Conservation (phyloP, 2,113 vertebrate species). For the Callospermophilus lateralis region DNA sequence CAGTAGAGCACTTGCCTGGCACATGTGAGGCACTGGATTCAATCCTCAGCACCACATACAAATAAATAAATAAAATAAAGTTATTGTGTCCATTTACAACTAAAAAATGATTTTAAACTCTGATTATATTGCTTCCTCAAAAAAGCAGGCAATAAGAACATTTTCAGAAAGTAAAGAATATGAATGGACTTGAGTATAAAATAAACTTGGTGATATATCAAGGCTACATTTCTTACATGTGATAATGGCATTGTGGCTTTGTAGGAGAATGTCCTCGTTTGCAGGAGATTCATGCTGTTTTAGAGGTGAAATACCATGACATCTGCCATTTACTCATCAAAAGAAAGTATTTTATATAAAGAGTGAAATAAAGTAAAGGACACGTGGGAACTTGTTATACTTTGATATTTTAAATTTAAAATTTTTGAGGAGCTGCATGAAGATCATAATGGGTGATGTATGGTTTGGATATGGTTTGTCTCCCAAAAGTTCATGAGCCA, state of each 20-base stretch:
- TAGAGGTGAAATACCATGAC: neutral
- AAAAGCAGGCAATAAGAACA: neutral
- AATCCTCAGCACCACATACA: too few relatives aligned
- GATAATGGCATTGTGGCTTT: neutral
- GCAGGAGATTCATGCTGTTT: neutral
- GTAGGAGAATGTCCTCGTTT: neutral
- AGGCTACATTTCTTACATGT: neutral
- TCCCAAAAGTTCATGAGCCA: neutral
- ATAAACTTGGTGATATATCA: neutral
- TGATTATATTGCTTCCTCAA: neutral
- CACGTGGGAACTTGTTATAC: neutral
- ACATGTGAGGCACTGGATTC: too few relatives aligned
- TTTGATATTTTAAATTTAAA: slow-evolving; percentile 19
- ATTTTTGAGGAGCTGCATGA: neutral
- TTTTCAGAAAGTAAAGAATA: slow-evolving; percentile 2
- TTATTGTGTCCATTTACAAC: too few relatives aligned
- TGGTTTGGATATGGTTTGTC: neutral
- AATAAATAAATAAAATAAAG: too few relatives aligned
- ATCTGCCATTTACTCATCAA: neutral
- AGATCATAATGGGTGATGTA: neutral
- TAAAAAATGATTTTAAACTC: neutral
- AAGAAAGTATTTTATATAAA: neutral
- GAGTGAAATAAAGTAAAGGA: neutral
- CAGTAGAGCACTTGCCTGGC: too few relatives aligned
- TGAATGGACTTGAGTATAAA: neutral